Percentiles rank a stretch among this genome's conserved stretches.
Conservation (phyloP, 2,797 vertebrate genomes). For the Darevskia nairensis region DNA sequence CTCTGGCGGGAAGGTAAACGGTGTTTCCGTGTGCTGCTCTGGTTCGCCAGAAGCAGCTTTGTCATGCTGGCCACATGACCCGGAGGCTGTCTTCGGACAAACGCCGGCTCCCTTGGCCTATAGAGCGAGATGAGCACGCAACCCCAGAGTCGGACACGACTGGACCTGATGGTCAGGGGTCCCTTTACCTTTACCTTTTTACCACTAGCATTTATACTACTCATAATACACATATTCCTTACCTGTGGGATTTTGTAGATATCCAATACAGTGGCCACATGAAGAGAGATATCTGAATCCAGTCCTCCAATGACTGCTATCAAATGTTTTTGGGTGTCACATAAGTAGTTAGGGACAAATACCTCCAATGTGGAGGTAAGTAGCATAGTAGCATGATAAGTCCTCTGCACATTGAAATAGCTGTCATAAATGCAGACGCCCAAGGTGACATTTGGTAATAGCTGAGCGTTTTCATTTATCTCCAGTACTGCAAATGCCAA, state of each 20-base stretch:
- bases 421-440: constrained; percentile 14
- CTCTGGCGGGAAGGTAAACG: too few relatives aligned
- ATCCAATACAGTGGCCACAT: background rate
- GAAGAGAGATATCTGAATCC: background rate
- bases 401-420: background rate
- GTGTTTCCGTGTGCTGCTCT: too few relatives aligned
- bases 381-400: constrained; percentile 7
- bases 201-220: too few relatives aligned
- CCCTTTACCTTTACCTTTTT: too few relatives aligned
- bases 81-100: too few relatives aligned
- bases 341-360: constrained; percentile 18
- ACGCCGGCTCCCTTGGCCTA: too few relatives aligned
- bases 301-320: constrained; percentile 2
- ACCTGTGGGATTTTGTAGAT: constrained; percentile 27
- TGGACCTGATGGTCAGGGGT: too few relatives aligned
- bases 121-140: too few relatives aligned
- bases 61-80: too few relatives aligned
- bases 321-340: background rate
- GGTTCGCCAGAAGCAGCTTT: too few relatives aligned
- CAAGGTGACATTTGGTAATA: constrained; percentile 10
- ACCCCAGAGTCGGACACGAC: too few relatives aligned
- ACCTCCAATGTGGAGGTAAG: background rate
- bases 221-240: background rate
- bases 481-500: constrained; percentile 16
- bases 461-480: background rate